Conservation (phyloP, 2,888 invertebrate species). For the Bombylius discolor region DNA sequence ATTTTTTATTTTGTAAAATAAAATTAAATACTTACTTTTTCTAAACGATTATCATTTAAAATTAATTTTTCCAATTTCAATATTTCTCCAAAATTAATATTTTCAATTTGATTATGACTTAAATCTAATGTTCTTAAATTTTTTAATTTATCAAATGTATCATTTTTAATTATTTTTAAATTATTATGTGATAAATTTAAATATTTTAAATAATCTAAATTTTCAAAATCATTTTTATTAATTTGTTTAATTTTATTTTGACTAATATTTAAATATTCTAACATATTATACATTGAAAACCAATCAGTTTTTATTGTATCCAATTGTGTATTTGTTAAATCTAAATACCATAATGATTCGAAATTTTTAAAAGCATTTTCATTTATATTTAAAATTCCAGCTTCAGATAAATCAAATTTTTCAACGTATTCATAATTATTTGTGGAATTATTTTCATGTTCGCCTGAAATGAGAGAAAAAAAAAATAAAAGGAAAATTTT, state of each 20-base stretch:
- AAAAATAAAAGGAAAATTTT: too few species aligned
- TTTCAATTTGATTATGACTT: slow-evolving; percentile 23
- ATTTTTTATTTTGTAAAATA: too few species aligned
- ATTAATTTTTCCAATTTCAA: slow-evolving; percentile 19
- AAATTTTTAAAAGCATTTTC: slow-evolving; percentile 22
- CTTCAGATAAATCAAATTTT: slow-evolving; percentile 23
- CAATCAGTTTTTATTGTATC: slow-evolving; percentile 16
- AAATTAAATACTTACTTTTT: slow-evolving; percentile 14
- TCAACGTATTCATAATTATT: slow-evolving; percentile 1
- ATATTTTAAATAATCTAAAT: slow-evolving; percentile 19
- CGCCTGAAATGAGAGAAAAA: too few species aligned
- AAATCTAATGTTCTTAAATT: slow-evolving; percentile 23
- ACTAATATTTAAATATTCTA: slow-evolving; percentile 26
- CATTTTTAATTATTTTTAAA: slow-evolving; percentile 16
- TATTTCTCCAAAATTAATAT: slow-evolving; percentile 19
- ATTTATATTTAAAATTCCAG: slow-evolving; percentile 17
- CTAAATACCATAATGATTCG: slow-evolving; percentile 19
- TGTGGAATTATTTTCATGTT: too few species aligned
- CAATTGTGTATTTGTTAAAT: slow-evolving; percentile 24
- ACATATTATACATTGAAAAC: slow-evolving; percentile 16
- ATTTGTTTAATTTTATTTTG: slow-evolving; percentile 22
- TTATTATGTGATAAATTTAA: slow-evolving; percentile 27
- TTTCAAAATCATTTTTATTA: slow-evolving; percentile 16
- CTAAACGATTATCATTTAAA: slow-evolving; percentile 24
- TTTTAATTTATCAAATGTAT: slow-evolving; percentile 18